Evolutionary conservation across 2,113 vertebrate species (phyloP), one percentile per base, ranked within the genome.

Genomic region (Henicopernis longicauda): DNA sequence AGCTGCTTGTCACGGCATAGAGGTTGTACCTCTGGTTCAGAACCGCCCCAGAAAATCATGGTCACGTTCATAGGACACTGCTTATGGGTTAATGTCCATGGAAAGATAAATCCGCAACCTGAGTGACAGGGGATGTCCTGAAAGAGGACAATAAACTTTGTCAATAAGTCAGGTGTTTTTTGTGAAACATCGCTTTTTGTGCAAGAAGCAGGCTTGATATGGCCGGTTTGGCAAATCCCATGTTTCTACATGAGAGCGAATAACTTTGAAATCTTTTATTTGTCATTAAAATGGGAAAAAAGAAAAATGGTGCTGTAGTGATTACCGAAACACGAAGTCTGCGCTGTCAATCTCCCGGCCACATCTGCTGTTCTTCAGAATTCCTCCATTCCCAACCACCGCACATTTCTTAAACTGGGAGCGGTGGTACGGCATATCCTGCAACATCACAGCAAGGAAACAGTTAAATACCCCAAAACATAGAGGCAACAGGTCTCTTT

Each of bases 331-430:
- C 72, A 99, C 99, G 15, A 99, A 99, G 98, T 99, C 99, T 7
- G 99, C 98, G 0, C 98, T 98, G 95, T 99, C 98, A 23, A 99
- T 99, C 96, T 99, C 99, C 86, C 98, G 98, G 74, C 99, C 99
- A 49, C 99, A 99, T 94, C 98, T 98, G 97, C 99, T 99, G 98
- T 99, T 99, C 98, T 99, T 99, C 77, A 99, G 98, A 94, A 99
- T 99, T 45, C 99, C 99, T 45, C 99, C 99, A 0, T 99, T 99
- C 93, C 99, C 99, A 79, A 99, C 99, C 57, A 99, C 99, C 0
- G 99, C 99, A 63, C 99, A 99, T 86, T 99, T 99, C 98, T 99
- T 99, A 91, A 99, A 99, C 98, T 99, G 99, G 27, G 99, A 99
- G 84, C 99, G 99, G 80, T 98, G 98, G 96, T 99, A 99, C 0